Percentiles rank a stretch among this genome's conserved stretches.
phyloP scores from a whole-genome alignment of 2,113 vertebrate genomes.

The Colius striatus region DNA sequence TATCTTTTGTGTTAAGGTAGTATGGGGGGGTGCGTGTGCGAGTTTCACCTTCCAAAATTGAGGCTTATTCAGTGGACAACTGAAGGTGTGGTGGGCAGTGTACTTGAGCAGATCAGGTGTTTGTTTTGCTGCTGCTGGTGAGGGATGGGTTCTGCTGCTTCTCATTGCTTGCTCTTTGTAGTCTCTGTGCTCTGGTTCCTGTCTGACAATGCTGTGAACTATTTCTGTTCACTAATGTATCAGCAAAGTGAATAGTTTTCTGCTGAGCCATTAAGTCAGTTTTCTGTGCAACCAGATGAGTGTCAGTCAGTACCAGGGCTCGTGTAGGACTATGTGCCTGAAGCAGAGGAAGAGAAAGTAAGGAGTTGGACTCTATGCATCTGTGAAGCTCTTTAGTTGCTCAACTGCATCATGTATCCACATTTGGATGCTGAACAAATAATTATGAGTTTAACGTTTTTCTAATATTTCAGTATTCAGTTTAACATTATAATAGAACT shows the following conservation, averaged over 20 bases:
- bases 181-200: neutral
- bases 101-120: neutral
- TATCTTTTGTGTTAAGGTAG: neutral
- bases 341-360: neutral
- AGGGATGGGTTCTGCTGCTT: neutral
- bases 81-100: neutral
- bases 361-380: neutral
- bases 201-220: neutral
- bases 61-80: neutral
- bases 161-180: fast-evolving
- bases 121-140: neutral
- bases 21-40: neutral
- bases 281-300: neutral
- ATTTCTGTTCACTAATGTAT: neutral
- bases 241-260: neutral
- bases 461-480: neutral
- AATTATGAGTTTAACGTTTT: neutral
- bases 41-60: neutral
- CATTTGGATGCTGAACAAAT: neutral
- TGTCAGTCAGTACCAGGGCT: neutral
- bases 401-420: neutral
- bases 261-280: neutral
- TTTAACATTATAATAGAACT: neutral
- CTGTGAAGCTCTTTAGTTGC: neutral
- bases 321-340: neutral